A percentile compares a stretch with the other conserved stretches of the same genome.
Conservation (phyloP, 2,888 invertebrate genomes). For the Opisthograptis luteolata region DNA sequence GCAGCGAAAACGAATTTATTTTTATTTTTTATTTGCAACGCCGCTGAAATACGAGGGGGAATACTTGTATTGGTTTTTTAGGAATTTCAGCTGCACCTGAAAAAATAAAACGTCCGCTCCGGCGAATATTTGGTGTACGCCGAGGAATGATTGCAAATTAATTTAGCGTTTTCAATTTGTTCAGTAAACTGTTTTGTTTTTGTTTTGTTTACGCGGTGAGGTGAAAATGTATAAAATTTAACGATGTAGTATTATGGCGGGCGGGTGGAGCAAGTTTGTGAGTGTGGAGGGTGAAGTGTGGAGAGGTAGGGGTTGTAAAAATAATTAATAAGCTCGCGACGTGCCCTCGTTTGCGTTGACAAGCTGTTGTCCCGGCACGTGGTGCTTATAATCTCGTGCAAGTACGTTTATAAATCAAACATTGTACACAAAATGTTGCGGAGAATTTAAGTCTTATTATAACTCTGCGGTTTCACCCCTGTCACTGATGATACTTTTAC, state of each 20-base stretch:
- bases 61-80: conserved; percentile 25
- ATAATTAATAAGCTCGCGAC: conserved; percentile 32
- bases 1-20: conserved; percentile 8
- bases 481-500: no score
- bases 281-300: background rate
- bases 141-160: conserved; percentile 11
- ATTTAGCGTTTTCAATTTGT: conserved; percentile 17
- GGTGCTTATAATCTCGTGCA: background rate
- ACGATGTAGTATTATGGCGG: background rate
- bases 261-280: conserved; percentile 6
- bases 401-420: background rate
- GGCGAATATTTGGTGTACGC: conserved; percentile 1
- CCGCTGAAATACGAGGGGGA: conserved; percentile 24
- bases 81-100: conserved; percentile 18
- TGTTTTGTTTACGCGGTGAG: background rate
- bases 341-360: conserved; percentile 9
- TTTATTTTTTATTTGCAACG: conserved; percentile 29
- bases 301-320: conserved; percentile 24
- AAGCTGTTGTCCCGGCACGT: conserved; percentile 17
- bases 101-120: conserved; percentile 19
- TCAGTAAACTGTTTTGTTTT: conserved; percentile 5
- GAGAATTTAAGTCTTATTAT: no score
- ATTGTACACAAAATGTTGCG: background rate
- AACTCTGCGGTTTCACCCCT: no score
- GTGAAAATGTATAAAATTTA: background rate